Conservation (phyloP, 2,113 vertebrate species). For the Nannobrachium achirus region DNA sequence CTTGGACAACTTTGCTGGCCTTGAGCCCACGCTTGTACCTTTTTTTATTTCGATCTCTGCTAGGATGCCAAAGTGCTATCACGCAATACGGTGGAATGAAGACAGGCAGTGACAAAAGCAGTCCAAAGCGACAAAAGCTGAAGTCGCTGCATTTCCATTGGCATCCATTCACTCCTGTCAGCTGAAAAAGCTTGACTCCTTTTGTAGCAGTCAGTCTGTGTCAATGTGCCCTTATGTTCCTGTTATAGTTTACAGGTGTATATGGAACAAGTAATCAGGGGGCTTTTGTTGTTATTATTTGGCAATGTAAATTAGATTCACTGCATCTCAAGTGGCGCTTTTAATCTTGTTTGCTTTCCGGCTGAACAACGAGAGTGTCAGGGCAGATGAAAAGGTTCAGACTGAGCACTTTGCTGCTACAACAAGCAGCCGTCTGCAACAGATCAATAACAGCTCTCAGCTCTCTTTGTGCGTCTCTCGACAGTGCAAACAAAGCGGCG, state of each 20-base stretch:
- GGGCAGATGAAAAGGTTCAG: conserved; percentile 5
- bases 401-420: background rate
- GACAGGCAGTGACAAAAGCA: no score
- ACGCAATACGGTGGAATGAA: no score
- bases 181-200: no score
- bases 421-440: background rate
- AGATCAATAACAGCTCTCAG: conserved; percentile 12
- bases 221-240: conserved; percentile 1
- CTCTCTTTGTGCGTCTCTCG: background rate
- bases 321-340: background rate
- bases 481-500: background rate
- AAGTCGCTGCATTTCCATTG: no score
- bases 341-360: conserved; percentile 1
- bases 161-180: no score
- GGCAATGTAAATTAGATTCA: background rate
- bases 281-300: background rate
- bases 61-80: no score
- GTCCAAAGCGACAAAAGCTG: no score
- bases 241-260: background rate
- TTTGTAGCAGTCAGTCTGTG: no score
- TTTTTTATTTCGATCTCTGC: no score
- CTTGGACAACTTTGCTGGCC: no score
- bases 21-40: no score
- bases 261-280: background rate
- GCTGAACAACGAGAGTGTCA: background rate